Evolutionary conservation across 1,140 invertebrate species (phyloP), one percentile per base, ranked within the genome.

Genomic region (Pachypsylla venusta): DNA sequence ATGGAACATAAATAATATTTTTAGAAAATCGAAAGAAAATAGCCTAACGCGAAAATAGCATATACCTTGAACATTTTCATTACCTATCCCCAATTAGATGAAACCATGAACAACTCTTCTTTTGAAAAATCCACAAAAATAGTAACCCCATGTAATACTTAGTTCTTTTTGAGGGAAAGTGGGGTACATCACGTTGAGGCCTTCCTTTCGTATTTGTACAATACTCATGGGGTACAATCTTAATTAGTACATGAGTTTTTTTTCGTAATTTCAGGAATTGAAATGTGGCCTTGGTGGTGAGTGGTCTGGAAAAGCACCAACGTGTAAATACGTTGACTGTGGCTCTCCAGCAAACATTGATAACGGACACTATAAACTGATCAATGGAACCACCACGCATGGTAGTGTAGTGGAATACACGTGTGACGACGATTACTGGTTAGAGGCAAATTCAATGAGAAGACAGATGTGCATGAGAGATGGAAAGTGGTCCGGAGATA

Each of bases 311-410:
- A 83, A 83, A 64, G 77, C 83, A 7, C 86, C 88, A 0, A 78
- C 81, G 3, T 93, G 89, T 68, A 81, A 81, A 68, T 93, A 87
- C 69, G 80, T 94, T 0, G 89, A 94, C 67, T 96, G 93, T 69
- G 87, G 89, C 0, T 78, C 81, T 13, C 89, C 90, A 0, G 80
- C 82, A 0, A 77, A 83, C 55, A 79, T 90, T 1, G 78, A 84
- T 67, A 82, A 88, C 62, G 89, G 89, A 2, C 74, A 76, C 13
- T 81, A 84, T 59, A 73, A 76, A 14, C 71, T 92, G 0, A 67
- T 85, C 0, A 90, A 89, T 65, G 81, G 78, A 19, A 87, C 85
- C 1, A 92, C 89, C 0, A 89, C 84, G 0, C 84, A 86, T 26
- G 81, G 80, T 5, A 85, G 84, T 42, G 68, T 84, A 10, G 81